A percentile compares a stretch with the other conserved stretches of the same genome.
These are phyloP conservation scores for Pogonocichla stellata DNA, from an alignment of 2,113 vertebrate species.

Conservation along the genomic window DNA sequence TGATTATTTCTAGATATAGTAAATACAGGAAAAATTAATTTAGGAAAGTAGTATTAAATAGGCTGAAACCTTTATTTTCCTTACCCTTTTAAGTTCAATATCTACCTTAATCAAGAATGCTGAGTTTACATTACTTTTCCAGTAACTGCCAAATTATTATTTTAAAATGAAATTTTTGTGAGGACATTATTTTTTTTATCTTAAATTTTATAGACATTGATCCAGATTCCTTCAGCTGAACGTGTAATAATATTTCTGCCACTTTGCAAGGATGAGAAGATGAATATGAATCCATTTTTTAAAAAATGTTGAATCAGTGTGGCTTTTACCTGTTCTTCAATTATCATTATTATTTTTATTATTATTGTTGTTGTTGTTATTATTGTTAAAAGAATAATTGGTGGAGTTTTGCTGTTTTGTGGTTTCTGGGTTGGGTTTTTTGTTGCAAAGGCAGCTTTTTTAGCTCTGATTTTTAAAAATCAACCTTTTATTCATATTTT, in stretches of 20 bases:
- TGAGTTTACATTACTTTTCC: background rate
- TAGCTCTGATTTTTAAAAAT: background rate
- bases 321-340: background rate
- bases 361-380: background rate
- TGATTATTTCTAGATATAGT: background rate
- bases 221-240: background rate
- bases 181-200: background rate
- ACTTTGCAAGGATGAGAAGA: background rate
- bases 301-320: background rate
- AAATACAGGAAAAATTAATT: background rate
- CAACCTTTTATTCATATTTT: background rate
- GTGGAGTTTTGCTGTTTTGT: background rate
- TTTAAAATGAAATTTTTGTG: background rate
- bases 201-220: background rate
- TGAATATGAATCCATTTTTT: background rate
- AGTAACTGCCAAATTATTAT: background rate
- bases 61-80: background rate
- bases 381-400: background rate
- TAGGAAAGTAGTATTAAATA: background rate
- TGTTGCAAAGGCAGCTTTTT: background rate
- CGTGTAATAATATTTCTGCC: background rate
- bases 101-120: background rate
- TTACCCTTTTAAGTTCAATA: background rate
- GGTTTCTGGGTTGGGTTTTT: fast-evolving
- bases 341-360: background rate